Evolutionary conservation across 2,797 vertebrate species (phyloP).

Genomic region (Sebastes hubbsi): DNA sequence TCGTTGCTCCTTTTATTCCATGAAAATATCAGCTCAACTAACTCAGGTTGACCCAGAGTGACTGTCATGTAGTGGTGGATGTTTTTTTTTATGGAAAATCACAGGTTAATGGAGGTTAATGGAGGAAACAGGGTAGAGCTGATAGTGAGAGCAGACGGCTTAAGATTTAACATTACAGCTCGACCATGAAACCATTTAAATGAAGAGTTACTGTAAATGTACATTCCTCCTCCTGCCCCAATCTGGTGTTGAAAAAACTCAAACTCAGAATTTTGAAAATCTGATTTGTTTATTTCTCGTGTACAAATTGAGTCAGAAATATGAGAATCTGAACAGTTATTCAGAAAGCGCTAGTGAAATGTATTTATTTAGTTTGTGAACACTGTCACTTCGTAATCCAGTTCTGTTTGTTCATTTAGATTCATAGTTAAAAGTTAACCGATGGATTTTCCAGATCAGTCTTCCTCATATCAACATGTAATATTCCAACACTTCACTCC

Average conservation of each 20-base stretch:
- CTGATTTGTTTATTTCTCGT: conserved; percentile 29
- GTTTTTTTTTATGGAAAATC: conserved; percentile 27
- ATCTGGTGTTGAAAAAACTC: neutral
- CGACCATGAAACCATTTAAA: conserved; percentile 7
- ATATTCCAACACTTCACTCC: conserved; percentile 37
- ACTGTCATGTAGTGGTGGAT: neutral
- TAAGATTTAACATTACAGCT: conserved; percentile 30
- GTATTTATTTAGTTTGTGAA: conserved; percentile 71
- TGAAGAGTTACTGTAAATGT: conserved; percentile 17
- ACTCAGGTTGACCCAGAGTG: conserved; percentile 54
- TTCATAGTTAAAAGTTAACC: conserved; percentile 44
- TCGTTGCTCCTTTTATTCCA: conserved; percentile 15
- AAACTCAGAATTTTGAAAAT: neutral
- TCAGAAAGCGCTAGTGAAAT: conserved; percentile 44
- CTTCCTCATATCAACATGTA: conserved; percentile 33
- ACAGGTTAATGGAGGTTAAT: conserved; percentile 37
- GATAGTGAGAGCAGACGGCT: conserved; percentile 10
- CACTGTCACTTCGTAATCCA: conserved; percentile 48
- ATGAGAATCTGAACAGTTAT: conserved; percentile 21
- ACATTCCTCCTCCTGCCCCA: conserved; percentile 14
- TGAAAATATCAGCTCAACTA: conserved; percentile 16
- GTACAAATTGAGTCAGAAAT: conserved; percentile 34
- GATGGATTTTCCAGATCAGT: conserved; percentile 40
- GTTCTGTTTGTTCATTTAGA: conserved; percentile 30
- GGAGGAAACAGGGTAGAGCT: conserved; percentile 50